phyloP scores from a whole-genome alignment of 1,140 invertebrate species.

The Heliconius nattereri region DNA sequence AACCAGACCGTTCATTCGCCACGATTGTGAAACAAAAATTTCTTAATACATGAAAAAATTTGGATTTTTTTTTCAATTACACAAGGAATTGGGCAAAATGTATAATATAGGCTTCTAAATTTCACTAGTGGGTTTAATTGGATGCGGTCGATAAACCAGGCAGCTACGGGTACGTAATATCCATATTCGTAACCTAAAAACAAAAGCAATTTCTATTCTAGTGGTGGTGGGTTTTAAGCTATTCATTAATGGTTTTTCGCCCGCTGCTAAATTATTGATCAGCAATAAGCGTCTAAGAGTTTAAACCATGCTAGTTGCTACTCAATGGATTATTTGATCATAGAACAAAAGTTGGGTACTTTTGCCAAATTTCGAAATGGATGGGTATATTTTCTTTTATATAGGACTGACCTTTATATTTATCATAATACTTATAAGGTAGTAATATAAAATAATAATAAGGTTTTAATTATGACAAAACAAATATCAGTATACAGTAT shows the following conservation, averaged over 20 bases:
- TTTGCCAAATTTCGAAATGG: neutral
- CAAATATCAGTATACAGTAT: neutral
- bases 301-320: slow-evolving; percentile 18
- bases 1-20: slow-evolving; percentile 65
- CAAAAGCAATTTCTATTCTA: slow-evolving; percentile 16
- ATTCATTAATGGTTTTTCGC: neutral
- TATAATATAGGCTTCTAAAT: slow-evolving; percentile 2
- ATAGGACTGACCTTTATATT: no score
- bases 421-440: no score
- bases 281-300: slow-evolving; percentile 25
- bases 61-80: slow-evolving; percentile 32
- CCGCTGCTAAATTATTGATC: neutral
- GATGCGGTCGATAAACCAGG: slow-evolving; percentile 44
- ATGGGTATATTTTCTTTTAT: neutral
- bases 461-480: neutral
- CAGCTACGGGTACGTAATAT: slow-evolving; percentile 29
- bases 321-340: neutral
- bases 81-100: slow-evolving; percentile 32
- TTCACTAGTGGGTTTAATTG: slow-evolving; percentile 33
- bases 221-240: neutral
- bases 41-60: slow-evolving; percentile 43
- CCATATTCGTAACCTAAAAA: slow-evolving; percentile 17
- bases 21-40: slow-evolving; percentile 44
- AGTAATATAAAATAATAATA: neutral
- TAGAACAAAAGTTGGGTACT: neutral